phyloP scores from a whole-genome alignment of 2,113 vertebrate species.

The Burhinus oedicnemus region DNA sequence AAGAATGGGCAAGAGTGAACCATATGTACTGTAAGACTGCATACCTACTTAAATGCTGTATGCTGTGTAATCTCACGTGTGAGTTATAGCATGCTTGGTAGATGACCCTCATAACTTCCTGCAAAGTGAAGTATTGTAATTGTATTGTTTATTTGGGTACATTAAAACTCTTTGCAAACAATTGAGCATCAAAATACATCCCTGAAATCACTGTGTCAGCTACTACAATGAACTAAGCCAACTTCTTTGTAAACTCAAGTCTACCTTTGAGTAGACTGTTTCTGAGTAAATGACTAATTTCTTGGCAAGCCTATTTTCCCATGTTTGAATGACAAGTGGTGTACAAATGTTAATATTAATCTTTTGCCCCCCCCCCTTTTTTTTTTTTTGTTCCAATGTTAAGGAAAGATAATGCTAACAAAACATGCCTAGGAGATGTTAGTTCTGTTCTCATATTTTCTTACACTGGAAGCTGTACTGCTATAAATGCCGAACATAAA shows the following conservation, averaged over 20 bases:
- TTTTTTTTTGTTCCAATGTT: neutral
- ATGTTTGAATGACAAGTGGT: neutral
- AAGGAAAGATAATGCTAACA: too few relatives aligned
- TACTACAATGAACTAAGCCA: neutral
- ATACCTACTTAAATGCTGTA: accelerated
- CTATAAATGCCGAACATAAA: neutral
- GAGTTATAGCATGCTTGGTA: neutral
- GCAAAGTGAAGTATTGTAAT: neutral
- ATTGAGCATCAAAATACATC: neutral
- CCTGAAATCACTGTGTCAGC: neutral
- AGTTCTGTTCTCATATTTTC: neutral
- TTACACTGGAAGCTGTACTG: neutral
- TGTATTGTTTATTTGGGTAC: neutral
- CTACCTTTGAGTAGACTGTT: neutral
- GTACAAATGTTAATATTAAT: neutral
- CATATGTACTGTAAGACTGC: accelerated
- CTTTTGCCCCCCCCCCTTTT: neutral
- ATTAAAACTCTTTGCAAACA: neutral
- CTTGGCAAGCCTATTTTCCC: neutral
- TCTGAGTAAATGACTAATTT: neutral
- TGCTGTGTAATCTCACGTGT: neutral
- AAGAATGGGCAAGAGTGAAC: neutral
- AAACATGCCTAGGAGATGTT: neutral
- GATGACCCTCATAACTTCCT: neutral
- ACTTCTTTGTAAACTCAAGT: neutral